These are phyloP conservation scores for Macroramphosus scolopax DNA, from an alignment of 2,797 vertebrate genomes.

Conservation along the genomic window DNA sequence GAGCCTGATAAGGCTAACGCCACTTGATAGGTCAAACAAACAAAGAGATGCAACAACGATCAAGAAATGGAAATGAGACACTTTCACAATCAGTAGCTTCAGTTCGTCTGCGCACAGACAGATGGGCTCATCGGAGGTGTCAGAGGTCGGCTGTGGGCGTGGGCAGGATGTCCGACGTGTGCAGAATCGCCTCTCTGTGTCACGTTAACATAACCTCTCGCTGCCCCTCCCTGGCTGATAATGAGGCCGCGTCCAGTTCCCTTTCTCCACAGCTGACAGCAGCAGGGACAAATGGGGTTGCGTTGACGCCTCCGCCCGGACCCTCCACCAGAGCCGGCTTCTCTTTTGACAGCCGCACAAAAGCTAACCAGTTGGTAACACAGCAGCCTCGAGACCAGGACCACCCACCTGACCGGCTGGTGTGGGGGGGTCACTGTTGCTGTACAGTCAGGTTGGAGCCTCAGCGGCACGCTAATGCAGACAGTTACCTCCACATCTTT, in stretches of 20 bases:
- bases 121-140: conserved; percentile 42
- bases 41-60: conserved; percentile 9
- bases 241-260: conserved; percentile 63
- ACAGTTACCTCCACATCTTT: conserved; percentile 1
- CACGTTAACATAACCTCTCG: too few species aligned
- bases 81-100: background rate
- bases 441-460: conserved; percentile 46
- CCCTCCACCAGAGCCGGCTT: conserved; percentile 46
- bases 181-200: conserved; percentile 58
- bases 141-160: conserved; percentile 52
- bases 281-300: conserved; percentile 69
- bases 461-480: conserved; percentile 14
- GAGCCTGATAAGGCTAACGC: conserved; percentile 36
- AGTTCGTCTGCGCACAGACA: background rate
- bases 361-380: conserved; percentile 64
- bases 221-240: conserved; percentile 54
- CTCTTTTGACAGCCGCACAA: conserved; percentile 70
- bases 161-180: conserved; percentile 68
- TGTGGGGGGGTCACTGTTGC: conserved; percentile 36
- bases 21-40: conserved; percentile 21
- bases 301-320: conserved; percentile 62
- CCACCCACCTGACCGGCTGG: conserved; percentile 64
- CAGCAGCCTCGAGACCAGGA: conserved; percentile 45
- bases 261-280: conserved; percentile 73
- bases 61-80: background rate